Conservation (phyloP, 2,113 vertebrate species). For the Epinephelus fuscoguttatus region DNA sequence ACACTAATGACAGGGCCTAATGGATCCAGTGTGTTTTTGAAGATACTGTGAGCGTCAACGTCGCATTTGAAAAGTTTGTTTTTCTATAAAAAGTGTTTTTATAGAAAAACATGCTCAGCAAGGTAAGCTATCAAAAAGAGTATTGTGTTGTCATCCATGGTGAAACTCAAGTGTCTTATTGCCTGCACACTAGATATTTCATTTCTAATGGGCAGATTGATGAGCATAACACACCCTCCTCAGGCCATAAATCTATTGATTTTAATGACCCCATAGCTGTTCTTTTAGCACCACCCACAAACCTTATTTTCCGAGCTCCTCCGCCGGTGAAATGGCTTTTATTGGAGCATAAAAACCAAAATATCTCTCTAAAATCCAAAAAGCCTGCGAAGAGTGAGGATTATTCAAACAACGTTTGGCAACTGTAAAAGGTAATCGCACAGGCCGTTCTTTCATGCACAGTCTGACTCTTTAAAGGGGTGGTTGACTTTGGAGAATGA, state of each 20-base stretch:
- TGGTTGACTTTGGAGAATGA: conserved; percentile 28
- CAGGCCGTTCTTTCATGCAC: background rate
- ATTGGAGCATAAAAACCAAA: conserved; percentile 32
- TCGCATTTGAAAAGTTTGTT: background rate
- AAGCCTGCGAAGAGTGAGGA: conserved; percentile 3
- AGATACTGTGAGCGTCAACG: background rate
- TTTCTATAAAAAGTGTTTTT: background rate
- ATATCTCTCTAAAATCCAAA: conserved; percentile 12
- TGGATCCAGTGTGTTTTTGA: background rate
- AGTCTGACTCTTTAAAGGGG: background rate
- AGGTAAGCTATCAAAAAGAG: background rate
- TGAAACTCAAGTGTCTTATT: background rate
- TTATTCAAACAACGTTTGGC: conserved; percentile 17
- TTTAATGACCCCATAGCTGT: conserved; percentile 15
- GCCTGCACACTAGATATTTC: background rate
- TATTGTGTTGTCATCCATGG: background rate
- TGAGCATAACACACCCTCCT: background rate
- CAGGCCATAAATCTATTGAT: conserved; percentile 16
- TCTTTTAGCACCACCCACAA: conserved; percentile 19
- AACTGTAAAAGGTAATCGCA: conserved; percentile 11
- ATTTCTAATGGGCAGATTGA: conserved; percentile 14
- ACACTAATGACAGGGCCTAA: background rate
- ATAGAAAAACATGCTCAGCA: background rate
- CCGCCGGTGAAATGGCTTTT: conserved; percentile 3
- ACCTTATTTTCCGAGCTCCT: background rate